Percentiles rank a stretch among this genome's conserved stretches.
Conservation (phyloP, 2,113 vertebrate species). For the Leptobrachium leishanense region DNA sequence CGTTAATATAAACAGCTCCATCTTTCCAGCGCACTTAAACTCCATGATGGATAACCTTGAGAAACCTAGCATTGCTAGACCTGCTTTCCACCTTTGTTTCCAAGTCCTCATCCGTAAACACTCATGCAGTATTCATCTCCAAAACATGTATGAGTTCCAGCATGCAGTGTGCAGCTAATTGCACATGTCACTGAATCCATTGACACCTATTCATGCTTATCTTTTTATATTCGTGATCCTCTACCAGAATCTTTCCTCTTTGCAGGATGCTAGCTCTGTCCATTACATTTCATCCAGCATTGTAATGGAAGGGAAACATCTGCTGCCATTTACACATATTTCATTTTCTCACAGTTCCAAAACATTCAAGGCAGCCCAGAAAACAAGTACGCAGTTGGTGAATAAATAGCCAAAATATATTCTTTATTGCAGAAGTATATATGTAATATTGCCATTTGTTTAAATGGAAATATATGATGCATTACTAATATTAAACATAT, state of each 20-base stretch:
- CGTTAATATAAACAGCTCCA: no score
- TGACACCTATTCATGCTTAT: conserved; percentile 30
- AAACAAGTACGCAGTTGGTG: not conserved
- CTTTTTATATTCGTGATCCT: conserved; percentile 52
- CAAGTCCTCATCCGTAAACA: not conserved
- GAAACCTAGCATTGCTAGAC: no score
- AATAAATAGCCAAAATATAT: not conserved
- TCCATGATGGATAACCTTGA: not conserved
- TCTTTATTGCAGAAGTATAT: not conserved
- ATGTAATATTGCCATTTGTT: no score
- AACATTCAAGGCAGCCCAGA: not conserved
- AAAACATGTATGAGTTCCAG: conserved; percentile 3
- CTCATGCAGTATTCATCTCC: not conserved
- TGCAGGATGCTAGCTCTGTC: conserved; percentile 48
- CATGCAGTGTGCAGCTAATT: conserved; percentile 51
- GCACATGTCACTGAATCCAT: conserved; percentile 25
- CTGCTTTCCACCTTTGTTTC: not conserved
- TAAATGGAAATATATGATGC: no score
- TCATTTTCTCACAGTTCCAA: not conserved
- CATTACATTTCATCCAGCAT: conserved; percentile 53
- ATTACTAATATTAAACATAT: no score
- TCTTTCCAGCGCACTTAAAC: no score
- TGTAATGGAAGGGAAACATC: conserved; percentile 69
- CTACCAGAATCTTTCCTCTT: conserved; percentile 49
- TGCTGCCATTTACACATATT: conserved; percentile 31